Evolutionary conservation across 2,113 vertebrate genomes (phyloP), one percentile per base, ranked within the genome.

Genomic region (Patagioenas fasciata): DNA sequence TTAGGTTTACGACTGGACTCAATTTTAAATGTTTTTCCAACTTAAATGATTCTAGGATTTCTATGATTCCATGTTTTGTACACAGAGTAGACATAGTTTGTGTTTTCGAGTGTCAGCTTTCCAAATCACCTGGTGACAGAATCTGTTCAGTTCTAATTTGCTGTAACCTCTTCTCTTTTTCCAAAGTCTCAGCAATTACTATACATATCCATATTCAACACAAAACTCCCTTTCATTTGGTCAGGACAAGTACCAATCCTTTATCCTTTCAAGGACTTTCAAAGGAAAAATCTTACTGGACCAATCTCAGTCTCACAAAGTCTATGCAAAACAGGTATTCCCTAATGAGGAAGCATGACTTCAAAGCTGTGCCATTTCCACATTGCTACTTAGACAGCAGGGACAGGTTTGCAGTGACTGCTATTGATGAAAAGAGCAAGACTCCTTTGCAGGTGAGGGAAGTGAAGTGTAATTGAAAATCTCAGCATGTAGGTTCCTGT

Each of bases 1-100:
- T 40, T 65, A 29, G 3, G 5, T 57, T 79, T 54, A 20, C 2
- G 0, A 0, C 29, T 62, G 1, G 2, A 56, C 19, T 47, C 0
- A 4, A 10, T 20, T 8, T 47, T 54, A 36, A 32, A 80, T 3
- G 2, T 6, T 58, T 85, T 74, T 62, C 12, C 9, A 53, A 23
- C 7, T 3, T 44, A 26, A 56, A 70, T 5, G 13, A 25, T 48
- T 42, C n/a, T 34, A 10, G 13, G 10, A 47, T 29, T 65, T 51
- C 24, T 77, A 8, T 6, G 8, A 25, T 48, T 88, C 29, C 15
- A 1, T 48, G 20, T 20, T 56, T 71, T 38, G 4, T 9, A 51
- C 19, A 34, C 7, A n/a, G 28, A 20, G 3, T n/a, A 60, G 6
- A 28, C 2, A 21, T 23, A 36, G 2, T 1, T 70, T 65, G 5